Percentiles rank a stretch among this genome's conserved stretches.
phyloP scores from a whole-genome alignment of 2,113 vertebrate species.

The Pluvianellus socialis region DNA sequence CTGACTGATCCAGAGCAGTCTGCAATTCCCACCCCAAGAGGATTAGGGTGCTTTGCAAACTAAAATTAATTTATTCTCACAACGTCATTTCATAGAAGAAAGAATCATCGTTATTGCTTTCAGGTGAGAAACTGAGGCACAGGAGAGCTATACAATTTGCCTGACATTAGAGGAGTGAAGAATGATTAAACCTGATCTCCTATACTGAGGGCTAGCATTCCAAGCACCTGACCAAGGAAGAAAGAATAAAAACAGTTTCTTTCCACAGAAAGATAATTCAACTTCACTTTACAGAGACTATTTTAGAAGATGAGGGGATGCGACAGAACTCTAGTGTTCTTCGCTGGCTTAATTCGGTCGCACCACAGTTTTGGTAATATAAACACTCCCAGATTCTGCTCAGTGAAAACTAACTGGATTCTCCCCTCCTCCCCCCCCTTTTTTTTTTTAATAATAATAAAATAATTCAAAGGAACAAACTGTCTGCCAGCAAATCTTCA shows the following conservation, averaged over 20 bases:
- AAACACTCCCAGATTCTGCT: background rate
- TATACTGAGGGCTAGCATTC: background rate
- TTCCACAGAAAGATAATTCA: background rate
- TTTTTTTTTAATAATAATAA: background rate
- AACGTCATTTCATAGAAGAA: background rate
- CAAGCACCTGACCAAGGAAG: background rate
- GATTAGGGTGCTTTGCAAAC: background rate
- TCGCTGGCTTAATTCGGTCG: background rate
- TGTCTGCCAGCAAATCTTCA: constrained; percentile 5
- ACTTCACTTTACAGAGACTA: background rate
- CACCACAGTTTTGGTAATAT: background rate
- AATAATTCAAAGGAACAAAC: background rate
- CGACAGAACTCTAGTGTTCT: background rate
- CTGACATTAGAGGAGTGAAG: background rate
- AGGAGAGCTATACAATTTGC: background rate
- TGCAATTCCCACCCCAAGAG: background rate
- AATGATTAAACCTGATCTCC: background rate
- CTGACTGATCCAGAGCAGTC: background rate
- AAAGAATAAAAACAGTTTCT: background rate
- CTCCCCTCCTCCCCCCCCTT: too few species aligned
- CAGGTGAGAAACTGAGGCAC: background rate
- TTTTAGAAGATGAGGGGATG: background rate
- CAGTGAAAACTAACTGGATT: background rate
- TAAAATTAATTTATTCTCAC: background rate
- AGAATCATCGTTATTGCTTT: background rate